A percentile compares a stretch with the other conserved stretches of the same genome.
These are phyloP conservation scores for Conus canariensis DNA, from an alignment of 2,888 invertebrate species.

Conservation along the genomic window DNA sequence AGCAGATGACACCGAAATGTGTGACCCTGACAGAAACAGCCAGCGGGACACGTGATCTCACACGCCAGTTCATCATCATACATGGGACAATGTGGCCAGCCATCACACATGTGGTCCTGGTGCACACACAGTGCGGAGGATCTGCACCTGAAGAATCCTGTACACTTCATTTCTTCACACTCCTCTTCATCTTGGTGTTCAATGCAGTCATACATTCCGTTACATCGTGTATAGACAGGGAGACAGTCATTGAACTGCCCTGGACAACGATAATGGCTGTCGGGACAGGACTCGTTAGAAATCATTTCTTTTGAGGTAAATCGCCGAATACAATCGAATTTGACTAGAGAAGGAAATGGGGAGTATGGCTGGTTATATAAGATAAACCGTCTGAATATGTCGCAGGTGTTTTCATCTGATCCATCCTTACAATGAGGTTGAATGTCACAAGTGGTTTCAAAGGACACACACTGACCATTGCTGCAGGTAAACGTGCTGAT, in stretches of 20 bases:
- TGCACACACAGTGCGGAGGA: neutral
- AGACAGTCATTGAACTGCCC: neutral
- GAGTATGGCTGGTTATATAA: neutral
- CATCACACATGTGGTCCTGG: neutral
- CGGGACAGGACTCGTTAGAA: neutral
- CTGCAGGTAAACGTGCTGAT: neutral
- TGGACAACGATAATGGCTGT: neutral
- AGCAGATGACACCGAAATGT: neutral
- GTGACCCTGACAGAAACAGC: slow-evolving; percentile 1
- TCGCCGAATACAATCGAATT: neutral
- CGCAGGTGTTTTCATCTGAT: neutral
- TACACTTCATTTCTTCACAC: neutral
- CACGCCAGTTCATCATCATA: neutral
- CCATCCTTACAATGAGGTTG: neutral
- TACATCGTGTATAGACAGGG: slow-evolving; percentile 16
- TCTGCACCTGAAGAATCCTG: slow-evolving; percentile 6
- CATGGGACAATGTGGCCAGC: neutral
- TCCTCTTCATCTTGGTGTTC: neutral
- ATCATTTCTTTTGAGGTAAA: neutral
- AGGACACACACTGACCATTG: slow-evolving; percentile 1
- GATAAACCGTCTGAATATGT: neutral
- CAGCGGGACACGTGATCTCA: neutral
- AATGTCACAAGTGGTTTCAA: neutral
- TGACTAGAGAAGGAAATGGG: neutral
- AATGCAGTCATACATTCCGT: neutral